These are phyloP conservation scores for Notamacropus eugenii DNA, from an alignment of 2,797 vertebrate species.

Conservation along the genomic window DNA sequence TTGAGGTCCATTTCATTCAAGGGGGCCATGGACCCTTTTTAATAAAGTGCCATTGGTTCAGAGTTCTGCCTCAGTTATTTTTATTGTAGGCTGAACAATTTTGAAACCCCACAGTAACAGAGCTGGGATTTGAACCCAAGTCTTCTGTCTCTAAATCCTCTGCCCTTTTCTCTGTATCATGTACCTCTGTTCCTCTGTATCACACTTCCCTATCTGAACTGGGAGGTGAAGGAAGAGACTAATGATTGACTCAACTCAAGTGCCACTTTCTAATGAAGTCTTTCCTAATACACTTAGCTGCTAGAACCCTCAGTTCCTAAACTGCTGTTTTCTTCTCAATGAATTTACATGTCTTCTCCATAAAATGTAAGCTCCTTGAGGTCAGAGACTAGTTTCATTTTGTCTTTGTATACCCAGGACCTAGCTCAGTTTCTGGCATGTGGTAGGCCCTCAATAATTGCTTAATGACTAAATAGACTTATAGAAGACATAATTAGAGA, in stretches of 20 bases:
- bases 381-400: neutral
- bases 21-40: neutral
- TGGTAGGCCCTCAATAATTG: neutral
- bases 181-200: too few species aligned
- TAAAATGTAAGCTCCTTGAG: neutral
- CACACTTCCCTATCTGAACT: neutral
- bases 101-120: neutral
- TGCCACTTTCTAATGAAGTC: neutral
- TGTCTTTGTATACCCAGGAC: neutral
- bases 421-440: neutral
- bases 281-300: neutral
- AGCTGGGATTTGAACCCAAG: neutral
- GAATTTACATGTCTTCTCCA: neutral
- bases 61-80: neutral
- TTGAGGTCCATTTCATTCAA: neutral
- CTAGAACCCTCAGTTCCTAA: neutral
- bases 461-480: neutral
- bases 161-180: neutral
- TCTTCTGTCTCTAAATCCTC: constrained; percentile 5
- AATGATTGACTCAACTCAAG: neutral
- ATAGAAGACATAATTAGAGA: neutral
- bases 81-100: neutral
- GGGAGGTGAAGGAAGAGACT: neutral
- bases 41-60: neutral
- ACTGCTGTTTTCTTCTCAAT: neutral